A percentile compares a stretch with the other conserved stretches of the same genome.
Conservation (phyloP, 2,797 vertebrate species). For the Chelonia mydas region DNA sequence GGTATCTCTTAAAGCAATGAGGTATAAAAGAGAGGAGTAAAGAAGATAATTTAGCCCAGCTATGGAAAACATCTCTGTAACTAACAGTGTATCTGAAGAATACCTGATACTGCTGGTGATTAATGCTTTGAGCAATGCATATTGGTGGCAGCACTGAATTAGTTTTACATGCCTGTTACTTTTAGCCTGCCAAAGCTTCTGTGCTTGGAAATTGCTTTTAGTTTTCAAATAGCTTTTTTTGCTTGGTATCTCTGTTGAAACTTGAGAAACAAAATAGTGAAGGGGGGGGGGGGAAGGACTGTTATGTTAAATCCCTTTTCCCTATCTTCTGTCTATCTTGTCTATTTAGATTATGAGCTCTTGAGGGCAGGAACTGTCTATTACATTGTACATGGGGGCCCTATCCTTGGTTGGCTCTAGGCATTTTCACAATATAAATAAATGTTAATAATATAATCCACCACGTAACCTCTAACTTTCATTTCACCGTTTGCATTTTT, state of each 20-base stretch:
- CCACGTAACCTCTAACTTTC: background rate
- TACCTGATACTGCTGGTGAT: background rate
- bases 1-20: background rate
- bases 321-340: accelerated
- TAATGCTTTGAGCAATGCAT: background rate
- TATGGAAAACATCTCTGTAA: background rate
- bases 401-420: background rate
- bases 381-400: background rate
- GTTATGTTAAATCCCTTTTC: background rate
- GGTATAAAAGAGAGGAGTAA: background rate
- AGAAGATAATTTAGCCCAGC: accelerated
- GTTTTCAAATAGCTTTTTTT: background rate
- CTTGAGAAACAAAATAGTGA: background rate
- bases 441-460: background rate
- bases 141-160: background rate
- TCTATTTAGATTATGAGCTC: background rate
- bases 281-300: background rate
- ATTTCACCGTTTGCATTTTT: background rate
- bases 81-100: background rate
- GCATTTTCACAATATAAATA: background rate
- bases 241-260: background rate
- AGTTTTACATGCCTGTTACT: background rate
- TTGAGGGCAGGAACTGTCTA: accelerated
- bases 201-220: background rate
- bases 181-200: background rate